These are phyloP conservation scores for Stichodactyla helianthus DNA, from an alignment of 64 coral and sea anemone species.

Conservation along the genomic window DNA sequence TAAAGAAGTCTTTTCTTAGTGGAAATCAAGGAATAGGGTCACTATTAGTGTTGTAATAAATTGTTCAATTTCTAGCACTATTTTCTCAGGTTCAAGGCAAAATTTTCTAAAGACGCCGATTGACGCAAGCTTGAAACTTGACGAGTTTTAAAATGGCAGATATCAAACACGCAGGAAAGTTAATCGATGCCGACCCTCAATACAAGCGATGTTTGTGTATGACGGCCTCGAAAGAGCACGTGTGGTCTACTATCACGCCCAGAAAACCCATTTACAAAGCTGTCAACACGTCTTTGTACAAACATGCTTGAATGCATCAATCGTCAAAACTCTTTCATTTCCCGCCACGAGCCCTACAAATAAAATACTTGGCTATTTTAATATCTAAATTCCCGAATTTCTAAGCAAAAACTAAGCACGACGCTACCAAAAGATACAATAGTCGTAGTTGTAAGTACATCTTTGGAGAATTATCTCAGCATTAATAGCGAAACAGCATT, in stretches of 20 bases:
- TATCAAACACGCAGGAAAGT: background rate
- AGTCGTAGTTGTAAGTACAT: too few species aligned
- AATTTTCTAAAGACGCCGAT: background rate
- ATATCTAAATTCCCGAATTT: conserved; percentile 12
- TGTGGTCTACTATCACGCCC: conserved; percentile 45
- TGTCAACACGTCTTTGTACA: conserved; percentile 60
- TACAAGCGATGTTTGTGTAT: conserved; percentile 26
- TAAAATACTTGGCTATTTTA: background rate
- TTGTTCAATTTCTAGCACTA: background rate
- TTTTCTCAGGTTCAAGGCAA: background rate
- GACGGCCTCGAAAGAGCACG: background rate
- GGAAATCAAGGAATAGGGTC: background rate
- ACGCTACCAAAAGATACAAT: background rate
- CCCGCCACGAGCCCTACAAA: conserved; percentile 16
- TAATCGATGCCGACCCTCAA: background rate
- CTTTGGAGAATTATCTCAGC: background rate
- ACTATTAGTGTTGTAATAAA: background rate
- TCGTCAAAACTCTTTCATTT: conserved; percentile 63
- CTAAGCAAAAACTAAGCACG: background rate
- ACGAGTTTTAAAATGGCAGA: conserved; percentile 28
- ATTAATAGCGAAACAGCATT: conserved; percentile 9
- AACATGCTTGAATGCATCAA: conserved; percentile 39
- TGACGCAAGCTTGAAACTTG: background rate
- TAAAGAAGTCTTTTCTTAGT: background rate
- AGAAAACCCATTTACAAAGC: conserved; percentile 23